Evolutionary conservation across 2,797 vertebrate species (phyloP), one percentile per base, ranked within the genome.

Genomic region (Cheirogaleus major): DNA sequence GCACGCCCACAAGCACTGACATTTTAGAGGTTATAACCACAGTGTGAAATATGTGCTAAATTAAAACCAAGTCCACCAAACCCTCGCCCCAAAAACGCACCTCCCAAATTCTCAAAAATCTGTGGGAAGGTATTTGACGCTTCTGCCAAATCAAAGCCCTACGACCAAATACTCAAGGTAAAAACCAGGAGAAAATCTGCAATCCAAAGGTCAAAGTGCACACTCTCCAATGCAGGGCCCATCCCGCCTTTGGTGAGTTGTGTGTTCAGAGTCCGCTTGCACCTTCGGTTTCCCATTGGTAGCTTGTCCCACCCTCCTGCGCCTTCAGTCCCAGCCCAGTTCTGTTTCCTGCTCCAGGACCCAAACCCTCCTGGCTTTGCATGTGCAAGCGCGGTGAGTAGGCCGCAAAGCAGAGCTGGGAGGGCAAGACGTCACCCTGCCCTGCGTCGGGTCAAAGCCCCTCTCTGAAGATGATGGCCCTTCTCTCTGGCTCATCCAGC

Each of bases 361-460:
- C 30, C 4, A 69, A 38, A n/a, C 43, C 23, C 27, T 32, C 70
- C 38, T 50, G 41, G 30, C 23, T 41, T 57, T 14, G 38, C 22
- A 13, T 0, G 20, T 6, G 4, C 0, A 4, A 25, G 43, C 15
- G 10, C 0, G 5, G 12, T 20, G 7, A 78, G 18, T 2, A 35
- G 35, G 35, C 65, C 18, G 6, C 0, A 9, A 9, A 35, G 32
- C 30, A 41, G 89, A 61, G 35, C 9, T 4, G 27, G 20, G 25
- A 20, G 9, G 48, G 22, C 27, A 11, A 41, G 32, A 61, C 4
- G 6, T 10, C 10, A 7, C 35, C n/a, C 18, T 17, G 20, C 52
- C 5, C 76, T n/a, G 57, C 15, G 9, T 17, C 15, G 9, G 57
- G 13, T 32, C 67, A 57, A 10, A 59, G 91, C 35, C 23, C 38